phyloP scores from a whole-genome alignment of 2,888 invertebrate species.

The Cephus nigrinus region DNA sequence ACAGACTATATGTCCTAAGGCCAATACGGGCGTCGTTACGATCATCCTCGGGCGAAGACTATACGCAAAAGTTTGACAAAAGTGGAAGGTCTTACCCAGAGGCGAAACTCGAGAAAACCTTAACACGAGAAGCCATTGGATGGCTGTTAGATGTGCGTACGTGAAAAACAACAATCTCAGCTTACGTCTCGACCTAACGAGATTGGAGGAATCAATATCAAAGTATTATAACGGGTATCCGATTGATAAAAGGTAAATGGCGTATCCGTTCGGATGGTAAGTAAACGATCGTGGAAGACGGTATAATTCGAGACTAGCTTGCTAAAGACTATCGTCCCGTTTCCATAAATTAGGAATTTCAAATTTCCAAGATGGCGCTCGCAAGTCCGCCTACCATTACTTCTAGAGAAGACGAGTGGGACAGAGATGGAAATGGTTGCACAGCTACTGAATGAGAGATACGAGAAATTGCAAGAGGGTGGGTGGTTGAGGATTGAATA shows the following conservation, averaged over 20 bases:
- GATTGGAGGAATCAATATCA: neutral
- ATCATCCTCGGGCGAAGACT: neutral
- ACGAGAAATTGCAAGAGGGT: neutral
- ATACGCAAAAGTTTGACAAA: neutral
- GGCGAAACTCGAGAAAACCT: neutral
- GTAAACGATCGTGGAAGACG: neutral
- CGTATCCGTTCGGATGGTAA: neutral
- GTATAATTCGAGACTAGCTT: neutral
- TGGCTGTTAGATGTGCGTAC: neutral
- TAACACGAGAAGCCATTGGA: neutral
- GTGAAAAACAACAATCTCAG: neutral
- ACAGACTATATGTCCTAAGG: neutral
- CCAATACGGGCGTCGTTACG: neutral
- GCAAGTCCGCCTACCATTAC: conserved; percentile 5
- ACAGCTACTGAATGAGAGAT: neutral
- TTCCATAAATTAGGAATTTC: conserved; percentile 58
- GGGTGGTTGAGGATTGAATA: conserved; percentile 2
- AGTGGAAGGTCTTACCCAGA: neutral
- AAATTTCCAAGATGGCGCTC: conserved; percentile 49
- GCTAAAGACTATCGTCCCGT: neutral
- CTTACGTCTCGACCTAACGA: neutral
- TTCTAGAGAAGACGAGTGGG: conserved; percentile 5
- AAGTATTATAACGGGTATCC: neutral
- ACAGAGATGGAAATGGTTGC: neutral
- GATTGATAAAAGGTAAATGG: neutral